These are phyloP conservation scores for Diuraphis noxia DNA, from an alignment of 1,140 invertebrate genomes.

Conservation along the genomic window DNA sequence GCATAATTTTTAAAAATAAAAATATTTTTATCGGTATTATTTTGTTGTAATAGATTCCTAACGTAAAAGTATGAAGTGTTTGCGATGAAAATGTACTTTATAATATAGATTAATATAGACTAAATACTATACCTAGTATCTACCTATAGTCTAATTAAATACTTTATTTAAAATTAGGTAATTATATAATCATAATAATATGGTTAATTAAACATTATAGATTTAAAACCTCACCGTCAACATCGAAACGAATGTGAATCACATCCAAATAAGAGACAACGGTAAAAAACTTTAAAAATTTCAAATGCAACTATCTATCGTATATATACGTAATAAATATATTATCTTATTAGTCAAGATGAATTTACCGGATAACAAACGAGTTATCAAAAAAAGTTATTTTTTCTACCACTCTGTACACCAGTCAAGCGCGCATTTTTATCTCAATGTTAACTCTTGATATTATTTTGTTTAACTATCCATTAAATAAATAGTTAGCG, in stretches of 20 bases:
- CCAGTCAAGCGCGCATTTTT: neutral
- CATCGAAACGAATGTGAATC: neutral
- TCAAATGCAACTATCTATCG: neutral
- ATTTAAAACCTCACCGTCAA: neutral
- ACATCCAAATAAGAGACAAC: neutral
- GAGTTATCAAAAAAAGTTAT: neutral
- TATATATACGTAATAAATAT: neutral
- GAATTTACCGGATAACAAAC: neutral
- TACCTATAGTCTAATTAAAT: too few relatives aligned
- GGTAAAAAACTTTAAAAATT: neutral
- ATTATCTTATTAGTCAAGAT: neutral
- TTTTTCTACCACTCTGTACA: neutral
- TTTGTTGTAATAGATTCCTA: neutral
- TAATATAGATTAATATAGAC: neutral
- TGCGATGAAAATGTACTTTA: neutral
- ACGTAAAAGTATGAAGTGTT: neutral
- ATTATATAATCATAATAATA: neutral
- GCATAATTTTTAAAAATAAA: neutral
- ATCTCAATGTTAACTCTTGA: slow-evolving; percentile 20
- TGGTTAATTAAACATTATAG: neutral
- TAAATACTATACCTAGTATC: too few relatives aligned
- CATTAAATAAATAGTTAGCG: neutral
- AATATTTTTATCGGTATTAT: slow-evolving; percentile 1
- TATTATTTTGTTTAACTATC: neutral
- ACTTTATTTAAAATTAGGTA: neutral